Percentiles rank a stretch among this genome's conserved stretches.
These are phyloP conservation scores for Leucoraja erinaceus DNA, from an alignment of 2,113 vertebrate species.

Conservation along the genomic window DNA sequence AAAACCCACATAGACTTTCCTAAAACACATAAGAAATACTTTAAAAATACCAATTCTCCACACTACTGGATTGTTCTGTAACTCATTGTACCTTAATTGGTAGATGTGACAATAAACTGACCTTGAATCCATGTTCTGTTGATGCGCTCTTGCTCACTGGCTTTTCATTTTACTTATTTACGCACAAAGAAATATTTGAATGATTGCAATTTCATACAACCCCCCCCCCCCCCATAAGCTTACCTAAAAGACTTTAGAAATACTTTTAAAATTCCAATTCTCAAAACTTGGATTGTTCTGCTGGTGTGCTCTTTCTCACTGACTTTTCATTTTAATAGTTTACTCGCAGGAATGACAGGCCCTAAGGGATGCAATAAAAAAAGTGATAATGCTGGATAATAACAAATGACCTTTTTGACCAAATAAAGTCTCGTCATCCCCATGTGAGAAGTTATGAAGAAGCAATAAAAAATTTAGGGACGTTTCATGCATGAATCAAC, in stretches of 20 bases:
- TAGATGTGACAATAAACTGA: too few species aligned
- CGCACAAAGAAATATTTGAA: too few species aligned
- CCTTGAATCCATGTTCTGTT: neutral
- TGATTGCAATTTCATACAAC: too few species aligned
- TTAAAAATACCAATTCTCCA: neutral
- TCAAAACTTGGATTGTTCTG: neutral
- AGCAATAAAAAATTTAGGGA: neutral
- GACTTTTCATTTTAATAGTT: neutral
- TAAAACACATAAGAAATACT: neutral
- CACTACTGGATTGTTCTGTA: neutral
- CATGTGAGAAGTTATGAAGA: neutral
- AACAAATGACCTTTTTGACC: neutral
- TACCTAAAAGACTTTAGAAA: too few species aligned
- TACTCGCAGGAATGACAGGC: neutral
- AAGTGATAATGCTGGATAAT: neutral
- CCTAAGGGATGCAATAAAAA: neutral
- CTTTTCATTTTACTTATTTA: neutral
- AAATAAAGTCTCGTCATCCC: neutral
- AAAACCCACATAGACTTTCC: neutral
- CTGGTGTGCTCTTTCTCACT: neutral
- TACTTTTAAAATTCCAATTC: too few species aligned
- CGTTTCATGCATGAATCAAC: neutral
- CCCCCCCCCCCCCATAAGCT: too few species aligned
- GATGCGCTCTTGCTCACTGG: too few species aligned
- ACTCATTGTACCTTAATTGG: too few species aligned